phyloP scores from a whole-genome alignment of 2,797 vertebrate species.

The Paratrypauchen microcephalus region DNA sequence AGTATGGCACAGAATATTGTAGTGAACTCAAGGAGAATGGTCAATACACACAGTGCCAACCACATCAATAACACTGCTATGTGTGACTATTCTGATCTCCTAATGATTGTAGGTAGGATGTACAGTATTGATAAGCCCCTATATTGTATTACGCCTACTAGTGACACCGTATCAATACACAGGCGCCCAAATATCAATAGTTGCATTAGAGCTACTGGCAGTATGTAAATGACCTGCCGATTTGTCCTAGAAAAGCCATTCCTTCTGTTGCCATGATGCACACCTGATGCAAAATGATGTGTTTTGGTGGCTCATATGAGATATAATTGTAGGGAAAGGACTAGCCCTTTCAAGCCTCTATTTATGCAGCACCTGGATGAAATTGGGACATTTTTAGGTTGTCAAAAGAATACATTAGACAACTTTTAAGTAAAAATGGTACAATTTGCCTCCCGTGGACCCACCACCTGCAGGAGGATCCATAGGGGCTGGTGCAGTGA shows the following conservation, averaged over 20 bases:
- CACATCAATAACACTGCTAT: constrained; percentile 22
- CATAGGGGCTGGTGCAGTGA: too few species aligned
- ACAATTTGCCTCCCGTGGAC: too few species aligned
- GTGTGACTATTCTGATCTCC: constrained; percentile 8
- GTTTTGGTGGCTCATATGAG: background rate
- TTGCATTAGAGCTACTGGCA: background rate
- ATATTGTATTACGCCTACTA: constrained; percentile 4
- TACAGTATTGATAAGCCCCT: background rate
- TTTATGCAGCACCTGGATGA: background rate
- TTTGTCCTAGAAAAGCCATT: background rate
- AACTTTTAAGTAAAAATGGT: too few species aligned
- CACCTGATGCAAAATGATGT: background rate
- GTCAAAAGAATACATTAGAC: background rate
- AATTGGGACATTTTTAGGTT: background rate
- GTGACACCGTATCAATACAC: background rate
- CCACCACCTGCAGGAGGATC: too few species aligned
- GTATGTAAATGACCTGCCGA: background rate
- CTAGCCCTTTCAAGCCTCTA: background rate
- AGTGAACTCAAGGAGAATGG: constrained; percentile 13
- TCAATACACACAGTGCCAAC: constrained; percentile 9
- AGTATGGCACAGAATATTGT: constrained; percentile 15
- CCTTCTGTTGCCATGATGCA: background rate
- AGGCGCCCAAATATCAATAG: constrained; percentile 3
- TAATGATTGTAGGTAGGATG: background rate
- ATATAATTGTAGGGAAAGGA: background rate